phyloP scores from a whole-genome alignment of 2,113 vertebrate genomes.

The Muntiacus muntjak region DNA sequence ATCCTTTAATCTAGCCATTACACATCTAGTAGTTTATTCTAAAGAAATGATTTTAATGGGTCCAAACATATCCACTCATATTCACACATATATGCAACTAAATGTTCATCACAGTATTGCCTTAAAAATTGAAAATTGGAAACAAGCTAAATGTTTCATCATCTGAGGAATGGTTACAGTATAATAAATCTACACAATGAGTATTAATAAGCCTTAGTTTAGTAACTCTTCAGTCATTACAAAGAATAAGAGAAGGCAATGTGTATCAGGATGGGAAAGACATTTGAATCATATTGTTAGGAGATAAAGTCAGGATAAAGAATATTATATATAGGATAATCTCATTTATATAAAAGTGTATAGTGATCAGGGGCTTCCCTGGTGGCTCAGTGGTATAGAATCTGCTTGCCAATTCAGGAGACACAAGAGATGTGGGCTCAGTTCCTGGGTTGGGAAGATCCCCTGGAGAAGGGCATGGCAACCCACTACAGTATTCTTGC shows the following conservation, averaged over 20 bases:
- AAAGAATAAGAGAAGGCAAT: not conserved
- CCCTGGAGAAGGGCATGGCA: not conserved
- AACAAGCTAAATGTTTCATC: not conserved
- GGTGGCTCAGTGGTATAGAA: not conserved
- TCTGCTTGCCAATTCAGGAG: not conserved
- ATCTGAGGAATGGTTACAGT: not conserved
- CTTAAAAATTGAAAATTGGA: not conserved
- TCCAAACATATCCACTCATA: not conserved
- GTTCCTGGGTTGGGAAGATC: not conserved
- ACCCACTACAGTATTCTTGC: not conserved
- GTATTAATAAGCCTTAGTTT: not conserved
- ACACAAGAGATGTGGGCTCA: not conserved
- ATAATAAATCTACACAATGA: not conserved
- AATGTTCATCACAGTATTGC: not conserved
- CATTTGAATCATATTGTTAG: not conserved
- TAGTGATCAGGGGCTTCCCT: not conserved
- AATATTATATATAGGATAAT: not conserved
- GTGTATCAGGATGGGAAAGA: not conserved
- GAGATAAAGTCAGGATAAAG: not conserved
- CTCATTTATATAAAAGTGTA: not conserved
- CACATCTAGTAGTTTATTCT: conserved; percentile 4
- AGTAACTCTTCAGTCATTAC: not conserved
- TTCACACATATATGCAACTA: not conserved
- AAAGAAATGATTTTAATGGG: not conserved
- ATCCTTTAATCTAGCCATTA: not conserved